Conservation (phyloP, 2,797 vertebrate genomes). For the Poeciliopsis infans region DNA sequence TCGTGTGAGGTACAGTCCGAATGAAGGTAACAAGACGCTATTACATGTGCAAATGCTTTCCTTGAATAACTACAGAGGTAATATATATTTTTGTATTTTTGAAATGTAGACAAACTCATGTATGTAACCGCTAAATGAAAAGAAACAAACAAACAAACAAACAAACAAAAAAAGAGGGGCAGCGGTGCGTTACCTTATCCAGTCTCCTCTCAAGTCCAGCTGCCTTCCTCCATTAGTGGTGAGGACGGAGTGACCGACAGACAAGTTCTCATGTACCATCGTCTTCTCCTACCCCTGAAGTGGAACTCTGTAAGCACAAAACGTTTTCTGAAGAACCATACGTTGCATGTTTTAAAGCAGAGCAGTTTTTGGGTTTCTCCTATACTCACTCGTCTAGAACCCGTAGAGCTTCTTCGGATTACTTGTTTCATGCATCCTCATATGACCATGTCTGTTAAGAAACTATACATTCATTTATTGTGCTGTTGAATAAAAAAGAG, state of each 20-base stretch:
- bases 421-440: conserved; percentile 67
- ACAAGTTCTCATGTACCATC: conserved; percentile 39
- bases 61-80: conserved; percentile 82
- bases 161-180: conserved; percentile 28
- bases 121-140: conserved; percentile 65
- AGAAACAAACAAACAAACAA: conserved; percentile 4
- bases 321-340: conserved; percentile 46
- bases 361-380: conserved; percentile 51
- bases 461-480: conserved; percentile 83
- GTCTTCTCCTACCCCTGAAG: conserved; percentile 4
- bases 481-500: conserved; percentile 83
- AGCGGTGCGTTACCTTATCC: conserved; percentile 38
- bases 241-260: conserved; percentile 67
- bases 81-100: conserved; percentile 85
- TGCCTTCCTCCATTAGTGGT: conserved; percentile 61
- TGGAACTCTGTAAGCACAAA: conserved; percentile 71
- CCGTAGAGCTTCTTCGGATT: conserved; percentile 53
- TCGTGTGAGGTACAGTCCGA: conserved; percentile 78
- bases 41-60: conserved; percentile 77
- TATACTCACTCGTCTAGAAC: conserved; percentile 52
- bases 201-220: conserved; percentile 56
- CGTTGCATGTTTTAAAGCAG: conserved; percentile 69
- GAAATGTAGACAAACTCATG: conserved; percentile 72
- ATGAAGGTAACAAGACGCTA: conserved; percentile 77
- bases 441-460: conserved; percentile 67